Conservation (phyloP, 2,888 invertebrate species). For the Latheticus oryzae region DNA sequence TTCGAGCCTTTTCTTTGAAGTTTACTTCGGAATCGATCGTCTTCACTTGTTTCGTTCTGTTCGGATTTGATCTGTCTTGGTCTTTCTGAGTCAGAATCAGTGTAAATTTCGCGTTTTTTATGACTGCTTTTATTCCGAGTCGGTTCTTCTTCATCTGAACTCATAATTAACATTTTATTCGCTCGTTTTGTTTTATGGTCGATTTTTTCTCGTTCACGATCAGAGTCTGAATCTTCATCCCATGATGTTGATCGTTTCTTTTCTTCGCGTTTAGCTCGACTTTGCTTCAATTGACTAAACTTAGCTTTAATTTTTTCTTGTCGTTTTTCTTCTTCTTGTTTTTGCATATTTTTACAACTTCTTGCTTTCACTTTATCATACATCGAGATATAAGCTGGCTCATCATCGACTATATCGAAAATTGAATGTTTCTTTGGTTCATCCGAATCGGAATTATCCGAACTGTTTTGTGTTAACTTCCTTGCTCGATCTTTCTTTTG, state of each 20-base stretch:
- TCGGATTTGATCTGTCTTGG: constrained; percentile 64
- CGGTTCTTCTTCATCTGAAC: constrained; percentile 62
- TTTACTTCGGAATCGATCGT: constrained; percentile 66
- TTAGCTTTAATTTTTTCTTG: constrained; percentile 90
- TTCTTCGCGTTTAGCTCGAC: constrained; percentile 87
- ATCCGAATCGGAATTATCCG: constrained; percentile 81
- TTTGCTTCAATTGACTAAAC: constrained; percentile 88
- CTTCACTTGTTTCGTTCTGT: constrained; percentile 63
- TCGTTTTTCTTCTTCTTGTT: constrained; percentile 89
- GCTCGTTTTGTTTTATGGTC: constrained; percentile 54
- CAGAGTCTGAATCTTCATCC: constrained; percentile 81
- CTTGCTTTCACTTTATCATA: constrained; percentile 97
- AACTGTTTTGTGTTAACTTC: constrained; percentile 68
- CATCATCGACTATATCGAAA: constrained; percentile 90
- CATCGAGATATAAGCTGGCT: constrained; percentile 94
- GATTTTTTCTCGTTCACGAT: constrained; percentile 61
- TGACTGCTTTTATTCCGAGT: constrained; percentile 50
- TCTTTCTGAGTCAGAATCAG: constrained; percentile 69
- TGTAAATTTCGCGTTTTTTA: constrained; percentile 67
- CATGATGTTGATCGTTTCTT: constrained; percentile 90
- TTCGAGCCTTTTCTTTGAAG: constrained; percentile 75
- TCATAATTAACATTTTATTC: constrained; percentile 61
- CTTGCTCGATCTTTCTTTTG: constrained; percentile 59
- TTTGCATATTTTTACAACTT: constrained; percentile 93
- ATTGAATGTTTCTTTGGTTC: constrained; percentile 91